Evolutionary conservation across 2,888 invertebrate genomes (phyloP).

Genomic region (Listrodromus nycthemerus): DNA sequence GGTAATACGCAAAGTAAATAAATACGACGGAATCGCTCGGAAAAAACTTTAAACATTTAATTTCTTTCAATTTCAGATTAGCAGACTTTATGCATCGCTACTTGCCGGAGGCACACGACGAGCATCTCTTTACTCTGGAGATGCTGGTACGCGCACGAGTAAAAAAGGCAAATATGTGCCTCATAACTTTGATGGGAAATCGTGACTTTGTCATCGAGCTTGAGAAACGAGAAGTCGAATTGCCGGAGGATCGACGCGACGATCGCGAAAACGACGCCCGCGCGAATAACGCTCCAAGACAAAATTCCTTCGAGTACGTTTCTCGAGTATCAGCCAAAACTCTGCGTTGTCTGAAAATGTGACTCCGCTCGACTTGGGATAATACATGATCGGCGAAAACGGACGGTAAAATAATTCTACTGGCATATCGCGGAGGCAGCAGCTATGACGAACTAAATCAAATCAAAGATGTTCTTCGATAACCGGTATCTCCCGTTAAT

Average conservation of each 20-base stretch:
- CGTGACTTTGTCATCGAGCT: slow-evolving; percentile 81
- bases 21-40: neutral
- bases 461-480: neutral
- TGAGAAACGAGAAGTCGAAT: slow-evolving; percentile 72
- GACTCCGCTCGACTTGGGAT: slow-evolving; percentile 72
- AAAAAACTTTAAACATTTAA: neutral
- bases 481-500: neutral
- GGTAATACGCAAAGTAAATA: neutral
- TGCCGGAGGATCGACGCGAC: slow-evolving; percentile 62
- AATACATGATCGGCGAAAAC: neutral
- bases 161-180: slow-evolving; percentile 86
- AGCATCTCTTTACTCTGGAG: slow-evolving; percentile 92
- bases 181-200: slow-evolving; percentile 86
- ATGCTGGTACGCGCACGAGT: slow-evolving; percentile 86
- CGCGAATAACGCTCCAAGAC: slow-evolving; percentile 84
- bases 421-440: neutral
- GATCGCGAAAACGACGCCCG: slow-evolving; percentile 82
- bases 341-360: slow-evolving; percentile 92
- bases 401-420: neutral
- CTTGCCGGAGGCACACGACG: slow-evolving; percentile 90
- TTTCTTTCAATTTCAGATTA: slow-evolving; percentile 84
- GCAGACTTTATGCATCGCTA: slow-evolving; percentile 93
- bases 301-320: slow-evolving; percentile 89
- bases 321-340: slow-evolving; percentile 90
- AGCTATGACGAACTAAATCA: neutral